A percentile compares a stretch with the other conserved stretches of the same genome.
Conservation (phyloP, 1,140 invertebrate genomes). For the Heliconius hewitsoni region DNA sequence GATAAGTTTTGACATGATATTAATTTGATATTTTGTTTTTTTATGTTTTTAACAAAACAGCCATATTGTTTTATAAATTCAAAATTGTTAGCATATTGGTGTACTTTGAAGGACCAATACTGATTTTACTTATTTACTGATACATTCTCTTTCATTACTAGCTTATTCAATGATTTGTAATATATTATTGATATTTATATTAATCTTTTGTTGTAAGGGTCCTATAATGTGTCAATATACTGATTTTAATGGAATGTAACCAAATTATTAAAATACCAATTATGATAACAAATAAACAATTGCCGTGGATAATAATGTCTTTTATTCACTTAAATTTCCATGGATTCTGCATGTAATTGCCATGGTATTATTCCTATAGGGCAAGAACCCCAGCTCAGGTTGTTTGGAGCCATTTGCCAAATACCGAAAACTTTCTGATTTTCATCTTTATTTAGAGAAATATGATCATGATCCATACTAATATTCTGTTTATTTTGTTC, state of each 20-base stretch:
- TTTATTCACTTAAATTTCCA: slow-evolving; percentile 41
- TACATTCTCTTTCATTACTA: slow-evolving; percentile 8
- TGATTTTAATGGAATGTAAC: slow-evolving; percentile 71
- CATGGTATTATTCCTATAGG: slow-evolving; percentile 62
- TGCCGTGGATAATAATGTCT: slow-evolving; percentile 57
- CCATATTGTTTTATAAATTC: slow-evolving; percentile 9
- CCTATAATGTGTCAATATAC: slow-evolving; percentile 76
- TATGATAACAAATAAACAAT: slow-evolving; percentile 75
- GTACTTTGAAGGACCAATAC: background rate
- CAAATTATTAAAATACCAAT: slow-evolving; percentile 79
- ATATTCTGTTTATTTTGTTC: background rate
- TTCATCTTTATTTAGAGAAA: slow-evolving; percentile 25
- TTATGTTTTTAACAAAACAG: slow-evolving; percentile 27
- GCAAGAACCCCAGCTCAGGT: slow-evolving; percentile 52
- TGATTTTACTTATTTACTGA: slow-evolving; percentile 6
- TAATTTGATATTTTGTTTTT: slow-evolving; percentile 44
- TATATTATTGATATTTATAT: slow-evolving; percentile 73
- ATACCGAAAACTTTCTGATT: slow-evolving; percentile 40
- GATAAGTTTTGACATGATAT: slow-evolving; percentile 37
- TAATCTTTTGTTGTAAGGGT: slow-evolving; percentile 71
- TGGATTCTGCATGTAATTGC: slow-evolving; percentile 36
- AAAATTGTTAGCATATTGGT: background rate
- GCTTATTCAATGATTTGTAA: slow-evolving; percentile 55
- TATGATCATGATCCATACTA: background rate
- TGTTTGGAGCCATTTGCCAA: slow-evolving; percentile 57